phyloP scores from a whole-genome alignment of 2,113 vertebrate genomes.

The Nycticorax nycticorax region DNA sequence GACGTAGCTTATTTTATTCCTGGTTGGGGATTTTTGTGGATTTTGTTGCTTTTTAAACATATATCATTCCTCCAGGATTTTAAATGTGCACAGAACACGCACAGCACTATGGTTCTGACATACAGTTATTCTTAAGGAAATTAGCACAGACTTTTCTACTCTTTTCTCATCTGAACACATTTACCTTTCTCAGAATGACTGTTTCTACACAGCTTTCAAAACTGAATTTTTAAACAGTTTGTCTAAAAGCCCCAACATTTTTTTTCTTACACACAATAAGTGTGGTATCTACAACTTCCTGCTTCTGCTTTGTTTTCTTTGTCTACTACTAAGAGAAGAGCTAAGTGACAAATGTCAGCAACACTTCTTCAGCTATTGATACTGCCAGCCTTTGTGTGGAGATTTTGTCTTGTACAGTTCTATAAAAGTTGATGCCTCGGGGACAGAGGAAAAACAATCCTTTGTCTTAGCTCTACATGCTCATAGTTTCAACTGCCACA shows the following conservation, averaged over 20 bases:
- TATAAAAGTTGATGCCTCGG: background rate
- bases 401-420: background rate
- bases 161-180: background rate
- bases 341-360: background rate
- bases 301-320: background rate
- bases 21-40: background rate
- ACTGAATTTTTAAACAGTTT: background rate
- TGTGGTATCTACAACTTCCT: background rate
- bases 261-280: background rate
- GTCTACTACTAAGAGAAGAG: background rate
- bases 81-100: background rate
- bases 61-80: background rate
- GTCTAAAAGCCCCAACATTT: background rate
- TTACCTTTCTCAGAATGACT: background rate
- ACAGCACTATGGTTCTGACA: background rate
- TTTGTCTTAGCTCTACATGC: background rate
- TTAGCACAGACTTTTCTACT: background rate
- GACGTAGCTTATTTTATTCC: background rate
- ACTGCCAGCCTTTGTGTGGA: background rate
- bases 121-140: background rate
- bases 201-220: background rate
- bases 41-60: background rate
- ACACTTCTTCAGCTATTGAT: background rate
- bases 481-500: background rate
- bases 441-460: background rate